Conservation (phyloP, 2,888 invertebrate genomes). For the Nemurella pictetii region DNA sequence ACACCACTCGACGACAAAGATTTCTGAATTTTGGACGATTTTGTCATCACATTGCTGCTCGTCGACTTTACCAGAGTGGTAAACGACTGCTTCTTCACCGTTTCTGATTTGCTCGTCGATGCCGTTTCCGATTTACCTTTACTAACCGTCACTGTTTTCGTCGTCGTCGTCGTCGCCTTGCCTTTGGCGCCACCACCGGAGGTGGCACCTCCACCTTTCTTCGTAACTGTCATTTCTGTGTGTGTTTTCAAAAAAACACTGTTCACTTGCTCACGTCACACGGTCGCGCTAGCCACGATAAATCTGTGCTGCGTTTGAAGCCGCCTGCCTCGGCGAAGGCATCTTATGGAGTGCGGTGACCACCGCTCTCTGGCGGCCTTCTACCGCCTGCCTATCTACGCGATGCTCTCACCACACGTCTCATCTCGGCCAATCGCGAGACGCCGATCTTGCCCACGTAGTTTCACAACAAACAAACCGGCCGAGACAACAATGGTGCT, state of each 20-base stretch:
- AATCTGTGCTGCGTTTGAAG: not conserved
- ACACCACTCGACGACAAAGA: not conserved
- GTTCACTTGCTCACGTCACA: not conserved
- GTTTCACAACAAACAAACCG: not conserved
- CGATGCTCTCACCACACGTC: slow-evolving; percentile 19
- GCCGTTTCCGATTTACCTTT: slow-evolving; percentile 24
- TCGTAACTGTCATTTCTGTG: slow-evolving; percentile 38
- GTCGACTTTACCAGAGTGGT: slow-evolving; percentile 39
- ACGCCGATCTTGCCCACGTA: slow-evolving; percentile 1
- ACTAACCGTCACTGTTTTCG: slow-evolving; percentile 31
- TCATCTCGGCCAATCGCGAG: slow-evolving; percentile 1
- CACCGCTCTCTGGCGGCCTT: slow-evolving; percentile 9
- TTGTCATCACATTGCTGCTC: slow-evolving; percentile 13
- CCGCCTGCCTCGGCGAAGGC: slow-evolving; percentile 5
- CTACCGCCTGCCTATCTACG: slow-evolving; percentile 8
- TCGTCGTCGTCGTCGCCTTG: slow-evolving; percentile 24
- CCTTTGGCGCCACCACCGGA: not conserved
- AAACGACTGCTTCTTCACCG: slow-evolving; percentile 37
- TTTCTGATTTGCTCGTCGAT: slow-evolving; percentile 22
- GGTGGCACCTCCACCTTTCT: slow-evolving; percentile 31
- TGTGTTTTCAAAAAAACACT: not conserved
- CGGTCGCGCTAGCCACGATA: not conserved
- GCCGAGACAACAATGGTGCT: not conserved
- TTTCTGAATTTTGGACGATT: not conserved
- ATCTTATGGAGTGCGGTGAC: slow-evolving; percentile 23